Percentiles rank a stretch among this genome's conserved stretches.
Conservation (phyloP, 2,797 vertebrate species). For the Enteromius treurensis region DNA sequence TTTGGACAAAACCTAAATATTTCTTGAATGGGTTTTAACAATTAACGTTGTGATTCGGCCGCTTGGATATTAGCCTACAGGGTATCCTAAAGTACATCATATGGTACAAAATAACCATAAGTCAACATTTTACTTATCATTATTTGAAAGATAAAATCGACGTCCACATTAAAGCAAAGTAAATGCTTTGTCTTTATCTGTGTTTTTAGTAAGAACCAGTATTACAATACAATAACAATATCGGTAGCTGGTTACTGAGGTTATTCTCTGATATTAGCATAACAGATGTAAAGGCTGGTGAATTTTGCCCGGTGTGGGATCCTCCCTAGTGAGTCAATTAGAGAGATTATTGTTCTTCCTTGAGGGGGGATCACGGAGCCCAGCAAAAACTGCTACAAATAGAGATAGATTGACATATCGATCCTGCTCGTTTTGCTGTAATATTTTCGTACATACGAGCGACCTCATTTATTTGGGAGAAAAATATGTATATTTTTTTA, state of each 20-base stretch:
- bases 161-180: constrained; percentile 2
- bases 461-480: background rate
- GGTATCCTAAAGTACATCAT: background rate
- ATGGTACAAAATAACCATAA: background rate
- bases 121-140: background rate
- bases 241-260: constrained; percentile 52
- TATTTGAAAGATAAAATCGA: background rate
- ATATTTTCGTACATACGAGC: constrained; percentile 24
- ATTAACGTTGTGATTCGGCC: background rate
- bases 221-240: constrained; percentile 33
- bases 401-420: constrained; percentile 92
- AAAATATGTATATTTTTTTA: background rate
- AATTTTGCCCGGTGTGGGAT: constrained; percentile 80
- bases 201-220: constrained; percentile 4
- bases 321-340: constrained; percentile 99
- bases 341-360: constrained; percentile 99
- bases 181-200: background rate
- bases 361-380: constrained; percentile 90
- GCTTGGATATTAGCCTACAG: background rate
- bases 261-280: constrained; percentile 79
- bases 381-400: constrained; percentile 86
- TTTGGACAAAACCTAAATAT: background rate
- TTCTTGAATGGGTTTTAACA: background rate
- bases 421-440: constrained; percentile 79
- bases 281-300: constrained; percentile 91